phyloP scores from a whole-genome alignment of 2,113 vertebrate species.

The Myrmophylax atrothorax region DNA sequence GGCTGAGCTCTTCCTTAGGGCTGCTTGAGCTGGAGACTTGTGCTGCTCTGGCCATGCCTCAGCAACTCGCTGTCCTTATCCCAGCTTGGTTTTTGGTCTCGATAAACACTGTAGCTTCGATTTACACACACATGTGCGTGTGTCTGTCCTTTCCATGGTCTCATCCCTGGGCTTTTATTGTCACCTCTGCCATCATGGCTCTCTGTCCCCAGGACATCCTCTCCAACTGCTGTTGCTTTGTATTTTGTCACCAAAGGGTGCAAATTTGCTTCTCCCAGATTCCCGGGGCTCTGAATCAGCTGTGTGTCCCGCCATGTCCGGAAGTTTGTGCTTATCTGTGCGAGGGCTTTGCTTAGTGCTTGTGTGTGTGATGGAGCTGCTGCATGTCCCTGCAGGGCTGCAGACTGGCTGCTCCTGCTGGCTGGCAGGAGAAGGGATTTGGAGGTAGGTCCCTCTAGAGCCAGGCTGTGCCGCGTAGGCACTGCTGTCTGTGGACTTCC shows the following conservation, averaged over 20 bases:
- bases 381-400: not conserved
- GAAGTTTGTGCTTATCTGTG: not conserved
- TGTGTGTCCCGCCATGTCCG: fast-evolving
- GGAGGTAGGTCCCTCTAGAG: not conserved
- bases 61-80: not conserved
- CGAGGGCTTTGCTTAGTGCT: not conserved
- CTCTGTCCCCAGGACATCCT: not conserved
- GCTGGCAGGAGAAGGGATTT: not conserved
- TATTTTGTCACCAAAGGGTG: not conserved
- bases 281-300: not conserved
- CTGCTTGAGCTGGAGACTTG: not conserved
- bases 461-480: not conserved
- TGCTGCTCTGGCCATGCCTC: not conserved
- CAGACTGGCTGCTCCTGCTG: not conserved
- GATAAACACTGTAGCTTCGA: not conserved
- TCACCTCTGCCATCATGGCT: fast-evolving
- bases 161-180: not conserved
- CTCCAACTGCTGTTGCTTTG: not conserved
- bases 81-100: not conserved
- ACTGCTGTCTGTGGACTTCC: not conserved
- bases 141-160: not conserved
- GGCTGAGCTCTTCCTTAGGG: not conserved
- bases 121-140: fast-evolving
- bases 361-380: not conserved
- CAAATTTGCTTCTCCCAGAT: not conserved